Base-by-base conservation (phyloP, 2,888 invertebrate species). In the Pasiphila rectangulata region DNA sequence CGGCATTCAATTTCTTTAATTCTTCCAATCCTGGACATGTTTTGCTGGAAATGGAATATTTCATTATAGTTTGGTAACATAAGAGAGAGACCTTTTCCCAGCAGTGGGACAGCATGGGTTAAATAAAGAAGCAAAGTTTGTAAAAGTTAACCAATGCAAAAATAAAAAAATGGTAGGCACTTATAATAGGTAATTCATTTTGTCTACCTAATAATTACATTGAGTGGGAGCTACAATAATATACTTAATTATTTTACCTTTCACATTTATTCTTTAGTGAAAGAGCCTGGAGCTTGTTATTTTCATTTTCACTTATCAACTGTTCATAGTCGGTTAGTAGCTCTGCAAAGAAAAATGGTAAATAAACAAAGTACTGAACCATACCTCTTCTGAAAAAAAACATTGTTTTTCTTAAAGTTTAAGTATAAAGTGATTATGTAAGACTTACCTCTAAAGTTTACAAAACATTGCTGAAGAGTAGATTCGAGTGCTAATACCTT, bases 371-470 rank as follows among this genome's bases (percentile, higher is more conserved):
- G n/a, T 9, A 2, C 23, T 35, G 4, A 19, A 19, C 2, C n/a
- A n/a, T n/a, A n/a, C n/a, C n/a, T n/a, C n/a, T n/a, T n/a, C n/a
- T n/a, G n/a, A n/a, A n/a, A n/a, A n/a, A n/a, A n/a, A n/a, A n/a
- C n/a, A n/a, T n/a, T n/a, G n/a, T n/a, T n/a, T n/a, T n/a, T n/a
- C n/a, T n/a, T n/a, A n/a, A n/a, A n/a, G n/a, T n/a, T n/a, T n/a
- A n/a, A n/a, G n/a, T n/a, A n/a, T n/a, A n/a, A n/a, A n/a, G n/a
- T n/a, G n/a, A n/a, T n/a, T n/a, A n/a, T n/a, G n/a, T n/a, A n/a
- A n/a, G n/a, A n/a, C 13, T 48, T 65, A 80, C 83, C 82, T 71
- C 66, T 75, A 39, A 79, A 76, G 30, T 72, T 64, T 4, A 48
- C 48, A 19, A 80, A 44, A 44, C 72, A 69, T 62, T 78, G 66